These are phyloP conservation scores for Nylanderia fulva DNA, from an alignment of 1,140 invertebrate species.

Conservation along the genomic window DNA sequence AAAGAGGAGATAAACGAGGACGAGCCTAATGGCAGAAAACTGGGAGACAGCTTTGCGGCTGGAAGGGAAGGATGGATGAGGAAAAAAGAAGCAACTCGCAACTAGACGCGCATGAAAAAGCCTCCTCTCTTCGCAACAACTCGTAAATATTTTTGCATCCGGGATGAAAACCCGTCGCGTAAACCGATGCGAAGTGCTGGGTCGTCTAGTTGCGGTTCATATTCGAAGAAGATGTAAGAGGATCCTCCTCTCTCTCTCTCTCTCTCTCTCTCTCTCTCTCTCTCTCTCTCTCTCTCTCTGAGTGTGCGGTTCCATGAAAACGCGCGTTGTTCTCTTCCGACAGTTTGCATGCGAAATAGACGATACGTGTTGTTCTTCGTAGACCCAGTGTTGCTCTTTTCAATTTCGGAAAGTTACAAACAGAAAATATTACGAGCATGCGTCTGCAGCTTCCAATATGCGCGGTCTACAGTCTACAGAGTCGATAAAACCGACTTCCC, in stretches of 20 bases:
- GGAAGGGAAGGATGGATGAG: background rate
- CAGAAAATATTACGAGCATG: background rate
- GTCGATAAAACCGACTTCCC: slow-evolving; percentile 59
- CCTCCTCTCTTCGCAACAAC: background rate
- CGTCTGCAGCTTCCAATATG: slow-evolving; percentile 27
- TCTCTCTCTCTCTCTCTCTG: too few relatives aligned
- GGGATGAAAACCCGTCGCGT: slow-evolving; percentile 38
- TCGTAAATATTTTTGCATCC: slow-evolving; percentile 53
- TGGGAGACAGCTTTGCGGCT: background rate
- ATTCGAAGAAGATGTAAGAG: slow-evolving; percentile 35
- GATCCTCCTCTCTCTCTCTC: too few relatives aligned
- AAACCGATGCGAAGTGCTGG: slow-evolving; percentile 40
- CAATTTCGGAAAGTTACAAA: slow-evolving; percentile 27
- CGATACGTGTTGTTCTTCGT: too few relatives aligned
- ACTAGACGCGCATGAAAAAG: slow-evolving; percentile 14
- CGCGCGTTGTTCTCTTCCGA: background rate
- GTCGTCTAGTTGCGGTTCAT: slow-evolving; percentile 29
- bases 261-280: too few relatives aligned
- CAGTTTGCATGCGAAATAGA: background rate
- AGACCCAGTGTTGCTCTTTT: background rate
- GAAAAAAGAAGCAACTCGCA: background rate
- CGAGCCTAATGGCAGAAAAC: background rate
- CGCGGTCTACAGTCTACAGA: background rate
- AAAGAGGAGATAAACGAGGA: background rate
- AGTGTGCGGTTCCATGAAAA: too few relatives aligned